Conservation (phyloP, 2,113 vertebrate species). For the Phrynosoma platyrhinos region DNA sequence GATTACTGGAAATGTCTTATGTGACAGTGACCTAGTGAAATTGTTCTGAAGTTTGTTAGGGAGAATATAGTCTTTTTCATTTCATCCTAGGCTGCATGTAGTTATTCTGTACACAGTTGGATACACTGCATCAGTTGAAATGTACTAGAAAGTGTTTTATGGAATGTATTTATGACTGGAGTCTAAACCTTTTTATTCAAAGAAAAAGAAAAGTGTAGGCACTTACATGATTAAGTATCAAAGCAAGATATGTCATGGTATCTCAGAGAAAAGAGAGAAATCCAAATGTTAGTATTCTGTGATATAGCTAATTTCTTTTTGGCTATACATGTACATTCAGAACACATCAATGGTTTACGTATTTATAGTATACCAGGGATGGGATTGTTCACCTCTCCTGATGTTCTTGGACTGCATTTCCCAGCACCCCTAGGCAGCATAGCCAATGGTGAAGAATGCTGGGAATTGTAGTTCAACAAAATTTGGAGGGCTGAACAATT, state of each 20-base stretch:
- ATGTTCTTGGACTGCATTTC: no score
- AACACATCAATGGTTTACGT: neutral
- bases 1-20: no score
- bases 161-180: neutral
- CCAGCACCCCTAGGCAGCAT: no score
- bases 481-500: no score
- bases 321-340: neutral
- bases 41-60: neutral
- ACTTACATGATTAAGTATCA: neutral
- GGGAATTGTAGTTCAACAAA: no score
- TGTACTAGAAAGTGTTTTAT: neutral
- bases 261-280: neutral
- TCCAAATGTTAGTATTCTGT: neutral
- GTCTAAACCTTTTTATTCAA: neutral
- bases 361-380: neutral
- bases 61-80: neutral
- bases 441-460: no score
- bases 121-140: neutral
- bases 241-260: neutral
- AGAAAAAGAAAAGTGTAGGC: neutral
- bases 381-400: no score
- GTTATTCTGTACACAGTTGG: neutral
- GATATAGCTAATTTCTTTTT: neutral
- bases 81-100: constrained; percentile 1
- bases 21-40: neutral